A percentile compares a stretch with the other conserved stretches of the same genome.
Conservation (phyloP, 1,140 invertebrate genomes). For the Drosophila micromelanica region DNA sequence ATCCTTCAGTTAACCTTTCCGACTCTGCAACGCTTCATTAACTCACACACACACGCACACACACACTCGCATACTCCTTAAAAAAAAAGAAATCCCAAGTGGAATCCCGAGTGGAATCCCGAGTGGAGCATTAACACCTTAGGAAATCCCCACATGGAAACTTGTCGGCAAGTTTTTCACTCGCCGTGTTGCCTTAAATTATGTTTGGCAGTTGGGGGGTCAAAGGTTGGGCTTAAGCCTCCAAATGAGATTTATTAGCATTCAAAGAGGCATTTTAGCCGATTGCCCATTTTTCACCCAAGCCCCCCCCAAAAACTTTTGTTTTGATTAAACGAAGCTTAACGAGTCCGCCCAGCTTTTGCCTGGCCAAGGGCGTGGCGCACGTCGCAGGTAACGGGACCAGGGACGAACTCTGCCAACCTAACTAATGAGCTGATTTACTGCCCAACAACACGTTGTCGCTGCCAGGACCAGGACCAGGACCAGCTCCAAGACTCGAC, state of each 20-base stretch:
- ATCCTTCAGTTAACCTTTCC: slow-evolving; percentile 8
- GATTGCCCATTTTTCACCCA: slow-evolving; percentile 74
- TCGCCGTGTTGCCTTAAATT: slow-evolving; percentile 59
- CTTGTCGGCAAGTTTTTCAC: slow-evolving; percentile 32
- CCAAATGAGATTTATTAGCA: slow-evolving; percentile 81
- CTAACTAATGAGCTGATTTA: slow-evolving; percentile 84
- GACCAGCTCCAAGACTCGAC: no score
- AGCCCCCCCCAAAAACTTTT: slow-evolving; percentile 65
- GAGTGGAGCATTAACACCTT: slow-evolving; percentile 22
- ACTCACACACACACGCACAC: slow-evolving; percentile 38
- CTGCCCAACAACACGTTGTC: slow-evolving; percentile 65
- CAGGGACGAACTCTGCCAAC: slow-evolving; percentile 44
- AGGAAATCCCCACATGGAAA: slow-evolving; percentile 18
- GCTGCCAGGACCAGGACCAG: slow-evolving; percentile 28
- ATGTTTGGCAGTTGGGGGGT: slow-evolving; percentile 36
- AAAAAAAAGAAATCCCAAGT: slow-evolving; percentile 12
- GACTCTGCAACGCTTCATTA: slow-evolving; percentile 60
- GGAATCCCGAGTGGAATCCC: no score
- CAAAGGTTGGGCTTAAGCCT: slow-evolving; percentile 64
- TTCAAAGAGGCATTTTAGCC: slow-evolving; percentile 77
- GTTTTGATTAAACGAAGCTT: slow-evolving; percentile 84
- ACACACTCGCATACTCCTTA: slow-evolving; percentile 31
- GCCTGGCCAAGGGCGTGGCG: slow-evolving; percentile 20
- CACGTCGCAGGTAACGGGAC: slow-evolving; percentile 18
- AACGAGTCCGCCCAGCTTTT: slow-evolving; percentile 47